phyloP scores from a whole-genome alignment of 1,140 invertebrate genomes.

The Megalonaias nervosa region DNA sequence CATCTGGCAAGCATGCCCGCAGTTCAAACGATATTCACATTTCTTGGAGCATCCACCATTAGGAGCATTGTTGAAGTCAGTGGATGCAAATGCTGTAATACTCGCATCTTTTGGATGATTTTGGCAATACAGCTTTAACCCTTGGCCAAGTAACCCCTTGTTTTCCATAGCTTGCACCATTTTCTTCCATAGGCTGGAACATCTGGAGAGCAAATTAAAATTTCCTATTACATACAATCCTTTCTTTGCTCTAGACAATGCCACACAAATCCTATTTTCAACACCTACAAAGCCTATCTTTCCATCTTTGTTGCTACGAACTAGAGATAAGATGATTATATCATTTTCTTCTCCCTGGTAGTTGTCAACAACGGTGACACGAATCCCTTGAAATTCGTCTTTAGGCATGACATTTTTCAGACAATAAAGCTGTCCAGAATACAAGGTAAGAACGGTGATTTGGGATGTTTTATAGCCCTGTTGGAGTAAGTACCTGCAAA shows the following conservation, averaged over 20 bases:
- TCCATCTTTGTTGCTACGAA: constrained; percentile 78
- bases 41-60: constrained; percentile 70
- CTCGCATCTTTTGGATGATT: constrained; percentile 69
- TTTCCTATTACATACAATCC: constrained; percentile 82
- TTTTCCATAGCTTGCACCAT: constrained; percentile 53
- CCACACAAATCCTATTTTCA: constrained; percentile 87
- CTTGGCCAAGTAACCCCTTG: constrained; percentile 40
- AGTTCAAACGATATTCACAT: constrained; percentile 63
- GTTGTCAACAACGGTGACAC: constrained; percentile 83
- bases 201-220: constrained; percentile 75
- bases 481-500: constrained; percentile 67
- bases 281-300: constrained; percentile 84
- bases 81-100: constrained; percentile 34
- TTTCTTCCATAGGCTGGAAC: constrained; percentile 69
- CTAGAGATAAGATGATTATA: constrained; percentile 87
- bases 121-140: constrained; percentile 69
- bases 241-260: constrained; percentile 84
- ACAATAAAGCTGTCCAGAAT: constrained; percentile 66
- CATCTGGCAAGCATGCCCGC: constrained; percentile 66
- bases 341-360: constrained; percentile 85
- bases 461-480: constrained; percentile 65
- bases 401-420: constrained; percentile 62
- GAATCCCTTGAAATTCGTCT: constrained; percentile 53
- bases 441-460: constrained; percentile 71
- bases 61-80: constrained; percentile 68